A percentile compares a stretch with the other conserved stretches of the same genome.
These are phyloP conservation scores for Erebia palarica DNA, from an alignment of 2,888 invertebrate species.

Conservation along the genomic window DNA sequence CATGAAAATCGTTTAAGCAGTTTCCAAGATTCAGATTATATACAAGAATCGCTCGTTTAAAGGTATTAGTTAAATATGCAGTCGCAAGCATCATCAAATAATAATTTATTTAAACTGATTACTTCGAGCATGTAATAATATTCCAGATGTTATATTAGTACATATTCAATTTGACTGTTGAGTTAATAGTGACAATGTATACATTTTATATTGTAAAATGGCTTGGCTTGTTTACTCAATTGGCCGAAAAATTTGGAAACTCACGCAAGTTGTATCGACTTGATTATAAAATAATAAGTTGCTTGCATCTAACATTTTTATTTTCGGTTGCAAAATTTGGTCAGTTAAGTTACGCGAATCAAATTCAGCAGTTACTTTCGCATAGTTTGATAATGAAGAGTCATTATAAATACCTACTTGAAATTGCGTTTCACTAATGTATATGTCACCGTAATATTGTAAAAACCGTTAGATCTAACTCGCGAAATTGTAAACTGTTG, in stretches of 20 bases:
- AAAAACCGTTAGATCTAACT: too few relatives aligned
- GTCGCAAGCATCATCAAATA: too few relatives aligned
- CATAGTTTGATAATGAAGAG: conserved; percentile 25
- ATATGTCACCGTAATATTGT: too few relatives aligned
- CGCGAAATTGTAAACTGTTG: too few relatives aligned
- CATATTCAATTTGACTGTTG: neutral
- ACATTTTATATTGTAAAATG: neutral
- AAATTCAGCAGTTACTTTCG: conserved; percentile 33
- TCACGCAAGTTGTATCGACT: conserved; percentile 31
- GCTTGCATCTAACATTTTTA: conserved; percentile 27
- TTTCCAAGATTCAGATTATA: too few relatives aligned
- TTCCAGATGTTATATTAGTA: too few relatives aligned
- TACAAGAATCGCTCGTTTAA: too few relatives aligned
- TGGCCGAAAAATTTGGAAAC: conserved; percentile 35
- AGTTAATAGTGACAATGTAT: neutral
- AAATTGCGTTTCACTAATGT: conserved; percentile 22
- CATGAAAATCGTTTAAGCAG: too few relatives aligned
- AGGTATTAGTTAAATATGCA: too few relatives aligned
- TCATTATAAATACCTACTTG: neutral
- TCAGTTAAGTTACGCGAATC: conserved; percentile 32
- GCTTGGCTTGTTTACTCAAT: conserved; percentile 32
- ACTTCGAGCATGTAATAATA: too few relatives aligned
- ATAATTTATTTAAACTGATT: too few relatives aligned
- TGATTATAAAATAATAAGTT: conserved; percentile 31
- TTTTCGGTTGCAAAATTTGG: conserved; percentile 32